These are phyloP conservation scores for Crotalus horridus DNA, from an alignment of 2,113 vertebrate species.

Conservation along the genomic window DNA sequence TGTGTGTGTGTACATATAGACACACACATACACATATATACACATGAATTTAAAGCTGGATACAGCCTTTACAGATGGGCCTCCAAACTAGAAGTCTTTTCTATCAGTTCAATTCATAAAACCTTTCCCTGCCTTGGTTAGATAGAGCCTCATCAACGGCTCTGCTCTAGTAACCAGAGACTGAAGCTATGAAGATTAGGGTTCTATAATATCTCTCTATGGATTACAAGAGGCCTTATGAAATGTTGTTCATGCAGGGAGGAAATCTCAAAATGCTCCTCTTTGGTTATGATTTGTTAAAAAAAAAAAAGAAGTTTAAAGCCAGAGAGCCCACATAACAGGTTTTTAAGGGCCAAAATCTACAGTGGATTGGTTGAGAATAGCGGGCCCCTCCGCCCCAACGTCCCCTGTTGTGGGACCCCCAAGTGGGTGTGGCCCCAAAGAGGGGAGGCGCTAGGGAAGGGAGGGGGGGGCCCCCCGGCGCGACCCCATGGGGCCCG, in stretches of 20 bases:
- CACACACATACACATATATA: too few relatives aligned
- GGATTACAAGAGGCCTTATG: not conserved
- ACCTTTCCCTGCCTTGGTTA: not conserved
- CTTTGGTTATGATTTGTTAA: not conserved
- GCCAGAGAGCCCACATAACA: not conserved
- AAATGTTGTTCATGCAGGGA: not conserved
- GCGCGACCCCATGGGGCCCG: too few relatives aligned
- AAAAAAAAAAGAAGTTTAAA: not conserved
- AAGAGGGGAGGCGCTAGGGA: too few relatives aligned
- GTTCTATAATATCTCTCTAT: not conserved
- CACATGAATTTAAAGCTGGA: not conserved
- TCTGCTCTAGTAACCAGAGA: not conserved
- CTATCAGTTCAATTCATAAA: not conserved
- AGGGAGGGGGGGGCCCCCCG: too few relatives aligned
- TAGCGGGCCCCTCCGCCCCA: too few relatives aligned
- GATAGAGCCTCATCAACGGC: not conserved
- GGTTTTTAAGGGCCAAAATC: not conserved
- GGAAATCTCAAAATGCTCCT: not conserved
- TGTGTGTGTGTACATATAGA: too few relatives aligned
- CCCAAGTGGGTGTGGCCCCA: too few relatives aligned
- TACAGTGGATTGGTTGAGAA: not conserved
- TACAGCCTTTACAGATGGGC: not conserved
- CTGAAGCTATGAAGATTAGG: not conserved
- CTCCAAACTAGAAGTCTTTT: not conserved
- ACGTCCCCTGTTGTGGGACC: too few relatives aligned